phyloP scores from a whole-genome alignment of 2,888 invertebrate genomes.

The Pterostichus niger region DNA sequence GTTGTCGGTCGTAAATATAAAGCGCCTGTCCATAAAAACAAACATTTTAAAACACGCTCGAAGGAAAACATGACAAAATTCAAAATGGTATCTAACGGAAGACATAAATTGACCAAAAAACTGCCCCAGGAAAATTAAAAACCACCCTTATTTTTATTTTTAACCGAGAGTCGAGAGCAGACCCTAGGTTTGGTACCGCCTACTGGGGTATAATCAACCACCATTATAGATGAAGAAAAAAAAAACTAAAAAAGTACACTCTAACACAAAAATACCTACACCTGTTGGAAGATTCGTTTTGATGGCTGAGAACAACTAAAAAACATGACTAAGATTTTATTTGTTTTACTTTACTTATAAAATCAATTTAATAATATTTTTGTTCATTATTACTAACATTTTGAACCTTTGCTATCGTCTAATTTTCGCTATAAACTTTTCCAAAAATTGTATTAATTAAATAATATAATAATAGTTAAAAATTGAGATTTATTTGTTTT shows the following conservation, averaged over 20 bases:
- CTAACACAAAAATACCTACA: constrained; percentile 15
- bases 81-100: constrained; percentile 72
- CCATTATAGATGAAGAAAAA: constrained; percentile 67
- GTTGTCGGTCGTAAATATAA: constrained; percentile 46
- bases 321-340: too few species aligned
- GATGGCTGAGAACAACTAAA: too few species aligned
- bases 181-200: constrained; percentile 69
- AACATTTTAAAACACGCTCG: constrained; percentile 57
- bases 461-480: too few species aligned
- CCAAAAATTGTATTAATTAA: too few species aligned
- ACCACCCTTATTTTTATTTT: constrained; percentile 70
- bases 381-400: too few species aligned
- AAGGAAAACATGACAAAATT: constrained; percentile 66
- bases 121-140: constrained; percentile 70
- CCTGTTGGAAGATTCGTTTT: constrained; percentile 21
- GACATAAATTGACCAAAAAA: constrained; percentile 71
- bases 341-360: too few species aligned
- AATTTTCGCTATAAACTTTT: too few species aligned
- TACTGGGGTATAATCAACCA: constrained; percentile 69
- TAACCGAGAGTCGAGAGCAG: constrained; percentile 65
- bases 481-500: too few species aligned
- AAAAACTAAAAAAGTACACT: constrained; percentile 51
- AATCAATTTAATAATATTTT: too few species aligned
- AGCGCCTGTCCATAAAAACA: constrained; percentile 50
- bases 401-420: too few species aligned